Conservation (phyloP, 2,113 vertebrate genomes). For the Hippocampus barbouri region DNA sequence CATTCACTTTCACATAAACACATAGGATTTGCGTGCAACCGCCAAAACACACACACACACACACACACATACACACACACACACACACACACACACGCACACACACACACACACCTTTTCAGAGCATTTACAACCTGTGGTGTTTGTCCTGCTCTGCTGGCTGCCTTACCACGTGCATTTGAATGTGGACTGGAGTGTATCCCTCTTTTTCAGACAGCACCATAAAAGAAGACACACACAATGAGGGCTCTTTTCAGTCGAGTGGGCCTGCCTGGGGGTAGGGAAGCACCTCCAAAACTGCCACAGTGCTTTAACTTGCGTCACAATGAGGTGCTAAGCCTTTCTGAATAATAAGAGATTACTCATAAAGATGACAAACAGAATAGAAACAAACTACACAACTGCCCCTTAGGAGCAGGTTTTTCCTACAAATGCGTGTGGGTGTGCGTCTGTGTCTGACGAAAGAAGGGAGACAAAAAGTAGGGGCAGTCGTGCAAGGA, state of each 20-base stretch:
- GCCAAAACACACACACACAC: constrained; percentile 1
- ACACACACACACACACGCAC: constrained; percentile 7
- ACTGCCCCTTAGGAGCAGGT: constrained; percentile 47
- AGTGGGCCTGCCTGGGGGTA: constrained; percentile 57
- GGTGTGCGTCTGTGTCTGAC: constrained; percentile 22
- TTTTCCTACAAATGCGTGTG: constrained; percentile 20
- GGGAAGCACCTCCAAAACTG: constrained; percentile 61
- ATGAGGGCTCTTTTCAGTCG: constrained; percentile 65
- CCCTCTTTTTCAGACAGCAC: constrained; percentile 63
- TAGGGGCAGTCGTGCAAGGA: constrained; percentile 43
- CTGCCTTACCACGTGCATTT: constrained; percentile 68
- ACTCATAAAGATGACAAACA: constrained; percentile 65
- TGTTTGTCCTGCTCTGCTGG: constrained; percentile 69
- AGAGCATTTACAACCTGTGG: constrained; percentile 67
- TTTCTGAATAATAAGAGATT: constrained; percentile 59
- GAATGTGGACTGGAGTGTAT: constrained; percentile 70
- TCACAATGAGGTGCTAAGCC: constrained; percentile 61
- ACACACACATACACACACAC: constrained; percentile 23
- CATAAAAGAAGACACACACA: constrained; percentile 70
- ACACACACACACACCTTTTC: constrained; percentile 33
- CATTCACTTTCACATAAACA: constrained; percentile 21
- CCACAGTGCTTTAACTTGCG: constrained; percentile 54
- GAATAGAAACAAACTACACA: constrained; percentile 53
- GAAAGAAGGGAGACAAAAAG: constrained; percentile 43
- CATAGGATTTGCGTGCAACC: neutral